Evolutionary conservation across 2,888 invertebrate species (phyloP).

Genomic region (Archaeoteleia sp.): DNA sequence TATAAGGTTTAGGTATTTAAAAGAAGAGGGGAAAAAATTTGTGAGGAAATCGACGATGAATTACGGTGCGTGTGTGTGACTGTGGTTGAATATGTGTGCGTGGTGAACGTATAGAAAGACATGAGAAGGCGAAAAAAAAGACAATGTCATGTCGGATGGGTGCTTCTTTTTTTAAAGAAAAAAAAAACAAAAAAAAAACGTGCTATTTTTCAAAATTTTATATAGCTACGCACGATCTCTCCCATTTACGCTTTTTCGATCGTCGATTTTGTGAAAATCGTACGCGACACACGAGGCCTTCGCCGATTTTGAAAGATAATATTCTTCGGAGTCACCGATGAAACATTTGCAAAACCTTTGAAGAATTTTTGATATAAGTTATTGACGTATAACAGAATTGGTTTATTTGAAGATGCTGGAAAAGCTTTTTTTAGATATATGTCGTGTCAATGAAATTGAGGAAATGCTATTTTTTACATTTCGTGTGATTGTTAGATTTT

Average conservation of each 20-base stretch:
- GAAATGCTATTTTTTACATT: neutral
- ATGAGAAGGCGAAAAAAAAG: constrained; percentile 44
- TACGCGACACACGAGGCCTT: constrained; percentile 62
- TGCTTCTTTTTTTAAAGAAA: constrained; percentile 60
- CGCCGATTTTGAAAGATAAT: constrained; percentile 48
- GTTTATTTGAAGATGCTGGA: too few species aligned
- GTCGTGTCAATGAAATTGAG: too few species aligned
- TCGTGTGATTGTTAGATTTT: constrained; percentile 12
- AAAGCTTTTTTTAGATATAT: neutral
- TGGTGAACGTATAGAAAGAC: constrained; percentile 49
- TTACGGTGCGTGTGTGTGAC: constrained; percentile 54
- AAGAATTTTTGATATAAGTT: neutral
- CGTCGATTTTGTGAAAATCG: constrained; percentile 52
- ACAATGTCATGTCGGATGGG: constrained; percentile 51
- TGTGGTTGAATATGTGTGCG: constrained; percentile 50
- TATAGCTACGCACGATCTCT: constrained; percentile 57
- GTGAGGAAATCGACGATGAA: constrained; percentile 54
- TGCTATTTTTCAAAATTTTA: constrained; percentile 74
- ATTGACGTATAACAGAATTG: too few species aligned
- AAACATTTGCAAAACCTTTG: neutral
- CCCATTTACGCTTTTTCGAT: constrained; percentile 52
- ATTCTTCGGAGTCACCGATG: too few species aligned
- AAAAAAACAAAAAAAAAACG: constrained; percentile 58
- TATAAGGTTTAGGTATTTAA: constrained; percentile 74
- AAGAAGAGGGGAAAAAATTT: constrained; percentile 57